These are phyloP conservation scores for Alca torda DNA, from an alignment of 2,797 vertebrate genomes.

Conservation along the genomic window DNA sequence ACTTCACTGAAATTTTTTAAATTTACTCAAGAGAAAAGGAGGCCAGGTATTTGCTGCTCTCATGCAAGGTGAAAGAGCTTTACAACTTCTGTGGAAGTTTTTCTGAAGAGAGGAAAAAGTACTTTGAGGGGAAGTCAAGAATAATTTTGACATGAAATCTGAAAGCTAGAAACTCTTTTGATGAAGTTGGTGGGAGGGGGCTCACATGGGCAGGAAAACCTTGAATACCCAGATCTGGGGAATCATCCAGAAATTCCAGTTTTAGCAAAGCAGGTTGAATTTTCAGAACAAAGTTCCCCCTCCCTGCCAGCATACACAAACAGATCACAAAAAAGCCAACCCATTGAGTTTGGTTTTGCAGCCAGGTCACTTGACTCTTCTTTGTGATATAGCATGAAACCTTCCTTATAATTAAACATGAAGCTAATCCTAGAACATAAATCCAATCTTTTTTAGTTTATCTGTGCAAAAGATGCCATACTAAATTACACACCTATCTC, in stretches of 20 bases:
- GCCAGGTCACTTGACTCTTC: background rate
- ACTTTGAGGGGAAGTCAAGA: background rate
- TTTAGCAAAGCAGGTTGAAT: background rate
- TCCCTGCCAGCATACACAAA: background rate
- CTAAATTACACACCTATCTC: background rate
- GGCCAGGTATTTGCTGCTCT: background rate
- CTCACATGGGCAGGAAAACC: background rate
- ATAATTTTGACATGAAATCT: background rate
- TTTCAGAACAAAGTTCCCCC: background rate
- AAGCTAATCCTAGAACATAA: background rate
- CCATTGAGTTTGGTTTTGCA: background rate
- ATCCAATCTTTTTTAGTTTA: background rate
- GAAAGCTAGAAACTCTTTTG: background rate
- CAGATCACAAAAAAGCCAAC: background rate
- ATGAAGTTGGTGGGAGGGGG: background rate
- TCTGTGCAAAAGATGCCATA: background rate
- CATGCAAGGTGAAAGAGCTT: background rate
- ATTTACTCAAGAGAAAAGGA: background rate
- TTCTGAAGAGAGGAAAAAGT: background rate
- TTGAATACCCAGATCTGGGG: background rate
- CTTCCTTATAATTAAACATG: background rate
- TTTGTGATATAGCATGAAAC: background rate
- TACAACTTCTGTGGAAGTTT: background rate
- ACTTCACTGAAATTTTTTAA: background rate
- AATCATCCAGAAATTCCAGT: slow-evolving; percentile 32